phyloP scores from a whole-genome alignment of 1,140 invertebrate genomes.

The Pogonognathellus flavescens region DNA sequence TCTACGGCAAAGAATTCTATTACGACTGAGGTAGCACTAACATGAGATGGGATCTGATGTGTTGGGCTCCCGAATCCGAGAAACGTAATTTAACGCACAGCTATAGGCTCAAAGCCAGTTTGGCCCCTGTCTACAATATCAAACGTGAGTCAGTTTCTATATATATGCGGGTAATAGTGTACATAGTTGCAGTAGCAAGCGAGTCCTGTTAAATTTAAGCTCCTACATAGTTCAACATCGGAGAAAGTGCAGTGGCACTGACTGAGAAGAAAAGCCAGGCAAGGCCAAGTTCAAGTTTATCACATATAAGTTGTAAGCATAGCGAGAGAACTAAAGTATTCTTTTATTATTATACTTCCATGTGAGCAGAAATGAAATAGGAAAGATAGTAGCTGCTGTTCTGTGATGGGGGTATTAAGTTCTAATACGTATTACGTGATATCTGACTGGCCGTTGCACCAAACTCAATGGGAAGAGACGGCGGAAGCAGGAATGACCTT shows the following conservation, averaged over 20 bases:
- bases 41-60: background rate
- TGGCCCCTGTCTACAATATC: background rate
- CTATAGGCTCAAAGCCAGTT: constrained; percentile 13
- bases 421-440: constrained; percentile 43
- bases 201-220: background rate
- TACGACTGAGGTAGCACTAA: background rate
- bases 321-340: background rate
- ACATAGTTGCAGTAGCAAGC: background rate
- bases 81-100: constrained; percentile 38
- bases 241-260: background rate
- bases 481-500: constrained; percentile 43
- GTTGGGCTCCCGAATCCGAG: background rate
- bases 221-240: background rate
- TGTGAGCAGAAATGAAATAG: background rate
- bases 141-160: background rate
- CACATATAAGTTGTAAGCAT: background rate
- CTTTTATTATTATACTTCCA: background rate
- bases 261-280: constrained; percentile 8
- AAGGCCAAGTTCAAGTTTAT: constrained; percentile 44
- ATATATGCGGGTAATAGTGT: no score
- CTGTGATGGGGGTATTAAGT: constrained; percentile 30
- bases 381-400: background rate
- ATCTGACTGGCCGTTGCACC: constrained; percentile 25
- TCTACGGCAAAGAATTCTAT: background rate
- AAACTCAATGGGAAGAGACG: constrained; percentile 34